Conservation (phyloP, 1,140 invertebrate species). For the Hycleus cichorii region DNA sequence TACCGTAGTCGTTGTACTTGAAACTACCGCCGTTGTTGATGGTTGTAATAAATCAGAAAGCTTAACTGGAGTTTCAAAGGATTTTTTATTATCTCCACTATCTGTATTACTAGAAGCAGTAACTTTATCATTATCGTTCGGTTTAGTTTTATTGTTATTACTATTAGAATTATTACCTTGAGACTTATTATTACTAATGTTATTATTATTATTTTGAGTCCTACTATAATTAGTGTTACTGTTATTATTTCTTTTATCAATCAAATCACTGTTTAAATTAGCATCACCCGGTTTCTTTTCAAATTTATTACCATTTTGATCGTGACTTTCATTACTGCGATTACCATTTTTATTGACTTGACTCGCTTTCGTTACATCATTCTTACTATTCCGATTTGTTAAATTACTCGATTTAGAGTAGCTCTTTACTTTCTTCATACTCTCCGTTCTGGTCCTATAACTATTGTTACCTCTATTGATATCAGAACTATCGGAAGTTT, state of each 20-base stretch:
- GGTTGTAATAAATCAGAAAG: constrained; percentile 24
- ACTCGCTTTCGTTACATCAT: constrained; percentile 4
- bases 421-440: constrained; percentile 20
- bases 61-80: constrained; percentile 18
- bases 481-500: not conserved
- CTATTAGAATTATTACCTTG: too few species aligned
- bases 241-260: not conserved
- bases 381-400: not conserved
- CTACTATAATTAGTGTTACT: not conserved
- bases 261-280: not conserved
- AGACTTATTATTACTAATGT: not conserved
- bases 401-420: constrained; percentile 17
- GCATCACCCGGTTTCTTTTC: constrained; percentile 8
- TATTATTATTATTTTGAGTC: not conserved
- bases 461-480: not conserved
- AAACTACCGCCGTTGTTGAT: constrained; percentile 34
- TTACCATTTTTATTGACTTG: constrained; percentile 11
- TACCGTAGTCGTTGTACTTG: constrained; percentile 35
- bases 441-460: constrained; percentile 21
- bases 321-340: not conserved
- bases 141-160: not conserved
- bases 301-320: constrained; percentile 4
- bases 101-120: not conserved
- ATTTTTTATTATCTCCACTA: constrained; percentile 10
- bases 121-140: not conserved